Base-by-base conservation (phyloP, 2,888 invertebrate genomes). In the Lucinisca nassula region DNA sequence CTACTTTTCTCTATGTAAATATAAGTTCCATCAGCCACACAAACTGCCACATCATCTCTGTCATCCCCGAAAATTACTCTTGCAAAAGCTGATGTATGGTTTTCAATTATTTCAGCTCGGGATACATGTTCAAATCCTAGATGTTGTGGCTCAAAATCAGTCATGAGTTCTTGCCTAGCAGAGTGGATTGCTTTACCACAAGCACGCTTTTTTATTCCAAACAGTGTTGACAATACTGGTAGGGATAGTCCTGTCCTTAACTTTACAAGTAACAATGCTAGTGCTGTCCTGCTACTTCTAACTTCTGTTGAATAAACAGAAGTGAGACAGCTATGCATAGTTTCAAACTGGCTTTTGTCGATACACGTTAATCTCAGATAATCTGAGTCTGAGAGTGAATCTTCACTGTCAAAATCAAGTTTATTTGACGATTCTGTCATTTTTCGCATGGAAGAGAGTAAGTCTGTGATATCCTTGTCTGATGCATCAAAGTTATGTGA, bases 21-120 rank as follows among this genome's bases (percentile, higher is more conserved):
- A 40, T 87, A 91, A 24, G 88, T 91, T 3, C 88, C 88, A 73
- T 89, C 89, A 21, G 86, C 24, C 3, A 86, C 89, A 17, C 88
- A 37, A 30, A 86, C 88, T 24, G 79, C 67, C 38, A 49, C 70
- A 12, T 78, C 6, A 58, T 24, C 24, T 1, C 85, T 51, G 37
- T 37, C 45, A 30, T 24, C 73, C 27, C 70, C 76, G 30, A 91
- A 78, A 27, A 89, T 35, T 12, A 79, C 40, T 49, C 84, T 70
- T 14, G 89, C 87, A 21, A 91, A 55, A n/a, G 72, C 77, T 14
- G 84, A 17, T 2, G 88, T 91, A 58, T 91, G 88, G 14, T 87
- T 32, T 6, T 21, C n/a, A 14, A 90, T 91, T 0, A 91, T 40
- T 35, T 82, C 72, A 17, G 84, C 77, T 10, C 84, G n/a, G 14